A percentile compares a stretch with the other conserved stretches of the same genome.
These are phyloP conservation scores for Dasyurus viverrinus DNA, from an alignment of 2,113 vertebrate species.

Conservation along the genomic window DNA sequence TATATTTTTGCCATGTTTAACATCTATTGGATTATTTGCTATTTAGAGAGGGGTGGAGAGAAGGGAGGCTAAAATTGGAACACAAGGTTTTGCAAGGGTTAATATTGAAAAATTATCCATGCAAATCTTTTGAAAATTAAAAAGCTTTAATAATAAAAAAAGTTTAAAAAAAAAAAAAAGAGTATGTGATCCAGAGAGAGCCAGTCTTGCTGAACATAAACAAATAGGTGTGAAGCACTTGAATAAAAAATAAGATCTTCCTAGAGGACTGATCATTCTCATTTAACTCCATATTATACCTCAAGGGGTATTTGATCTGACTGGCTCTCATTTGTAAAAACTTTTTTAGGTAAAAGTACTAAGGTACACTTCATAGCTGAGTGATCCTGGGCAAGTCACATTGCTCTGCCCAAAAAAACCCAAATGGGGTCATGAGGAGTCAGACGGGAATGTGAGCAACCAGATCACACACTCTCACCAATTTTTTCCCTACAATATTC, in stretches of 20 bases:
- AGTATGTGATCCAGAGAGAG: neutral
- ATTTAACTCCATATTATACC: neutral
- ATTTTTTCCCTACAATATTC: neutral
- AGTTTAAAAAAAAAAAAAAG: no score
- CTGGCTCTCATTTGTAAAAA: slow-evolving; percentile 13
- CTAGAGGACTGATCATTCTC: neutral
- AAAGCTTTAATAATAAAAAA: no score
- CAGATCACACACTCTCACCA: neutral
- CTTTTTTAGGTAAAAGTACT: neutral
- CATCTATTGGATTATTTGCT: no score
- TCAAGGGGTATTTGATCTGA: slow-evolving; percentile 23
- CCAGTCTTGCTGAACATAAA: neutral
- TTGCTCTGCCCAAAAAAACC: neutral
- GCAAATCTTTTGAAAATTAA: no score
- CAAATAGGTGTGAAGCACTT: neutral
- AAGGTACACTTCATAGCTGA: neutral
- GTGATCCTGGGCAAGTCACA: neutral
- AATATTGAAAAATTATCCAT: no score
- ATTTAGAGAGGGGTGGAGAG: no score
- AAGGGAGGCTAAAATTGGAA: no score
- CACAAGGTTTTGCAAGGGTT: no score
- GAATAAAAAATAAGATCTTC: neutral
- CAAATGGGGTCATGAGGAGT: neutral
- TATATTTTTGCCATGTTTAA: no score
- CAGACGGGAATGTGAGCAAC: no score